These are phyloP conservation scores for Morone chrysops DNA, from an alignment of 2,113 vertebrate species.

Conservation along the genomic window DNA sequence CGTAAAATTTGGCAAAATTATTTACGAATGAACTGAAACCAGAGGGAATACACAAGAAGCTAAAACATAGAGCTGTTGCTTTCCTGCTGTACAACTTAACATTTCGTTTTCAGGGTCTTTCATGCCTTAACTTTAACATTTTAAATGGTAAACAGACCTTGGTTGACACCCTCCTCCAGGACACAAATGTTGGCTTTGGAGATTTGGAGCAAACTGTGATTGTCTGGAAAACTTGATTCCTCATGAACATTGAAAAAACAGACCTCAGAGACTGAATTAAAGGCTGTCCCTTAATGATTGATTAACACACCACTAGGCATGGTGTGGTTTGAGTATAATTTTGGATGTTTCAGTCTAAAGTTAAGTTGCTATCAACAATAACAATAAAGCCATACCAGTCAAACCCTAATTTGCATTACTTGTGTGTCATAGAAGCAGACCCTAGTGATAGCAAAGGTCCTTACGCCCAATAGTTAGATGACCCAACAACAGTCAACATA, in stretches of 20 bases:
- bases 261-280: not conserved
- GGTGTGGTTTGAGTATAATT: not conserved
- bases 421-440: not conserved
- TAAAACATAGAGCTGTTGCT: constrained; percentile 16
- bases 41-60: constrained; percentile 1
- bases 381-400: not conserved
- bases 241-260: not conserved
- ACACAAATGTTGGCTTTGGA: constrained; percentile 15
- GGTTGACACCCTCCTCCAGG: constrained; percentile 60
- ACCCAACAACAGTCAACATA: not conserved
- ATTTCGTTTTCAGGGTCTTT: constrained; percentile 35
- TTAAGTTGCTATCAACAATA: not conserved
- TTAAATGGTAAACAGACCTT: constrained; percentile 53
- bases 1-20: constrained; percentile 22
- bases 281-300: not conserved
- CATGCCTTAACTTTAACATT: constrained; percentile 26
- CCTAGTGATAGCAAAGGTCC: not conserved
- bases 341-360: not conserved
- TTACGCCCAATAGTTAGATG: not conserved
- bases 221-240: not conserved
- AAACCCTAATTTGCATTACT: no score
- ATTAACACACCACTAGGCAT: not conserved
- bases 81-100: constrained; percentile 37
- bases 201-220: constrained; percentile 5
- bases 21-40: constrained; percentile 56